Evolutionary conservation across 2,113 vertebrate genomes (phyloP).

Genomic region (human (Homo sapiens)): DNA sequence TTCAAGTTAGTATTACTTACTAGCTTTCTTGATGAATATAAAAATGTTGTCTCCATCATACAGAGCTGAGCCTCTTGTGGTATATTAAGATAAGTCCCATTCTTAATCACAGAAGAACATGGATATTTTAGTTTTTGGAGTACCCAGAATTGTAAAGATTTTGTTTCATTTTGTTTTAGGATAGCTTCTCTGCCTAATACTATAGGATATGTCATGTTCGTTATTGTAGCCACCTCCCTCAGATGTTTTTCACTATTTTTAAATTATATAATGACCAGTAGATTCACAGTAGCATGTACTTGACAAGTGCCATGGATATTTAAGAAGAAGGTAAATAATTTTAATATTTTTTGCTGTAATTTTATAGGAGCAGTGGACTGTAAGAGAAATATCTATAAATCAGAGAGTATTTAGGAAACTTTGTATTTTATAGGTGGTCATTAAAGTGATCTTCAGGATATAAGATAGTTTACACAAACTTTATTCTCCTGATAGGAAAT

Average conservation of each 20-base stretch:
- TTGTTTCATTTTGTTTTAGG: neutral
- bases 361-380: slow-evolving; percentile 48
- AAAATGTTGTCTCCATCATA: neutral
- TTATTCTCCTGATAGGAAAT: neutral
- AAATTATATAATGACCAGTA: neutral
- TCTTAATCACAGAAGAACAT: slow-evolving; percentile 5
- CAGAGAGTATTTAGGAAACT: slow-evolving; percentile 15
- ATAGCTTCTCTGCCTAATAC: neutral
- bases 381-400: slow-evolving; percentile 6
- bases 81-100: neutral
- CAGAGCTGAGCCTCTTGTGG: neutral
- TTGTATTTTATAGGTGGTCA: slow-evolving; percentile 17
- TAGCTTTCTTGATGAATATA: neutral
- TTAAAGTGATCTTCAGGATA: slow-evolving; percentile 21
- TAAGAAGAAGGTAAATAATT: slow-evolving; percentile 22
- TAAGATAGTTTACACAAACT: neutral
- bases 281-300: neutral
- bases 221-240: neutral
- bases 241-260: neutral
- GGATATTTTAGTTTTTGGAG: slow-evolving; percentile 11
- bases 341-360: slow-evolving; percentile 58
- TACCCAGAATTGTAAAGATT: neutral
- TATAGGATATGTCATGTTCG: neutral
- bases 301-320: neutral
- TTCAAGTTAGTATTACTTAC: neutral